phyloP scores from a whole-genome alignment of 2,888 invertebrate species.

The Apamea sordens region DNA sequence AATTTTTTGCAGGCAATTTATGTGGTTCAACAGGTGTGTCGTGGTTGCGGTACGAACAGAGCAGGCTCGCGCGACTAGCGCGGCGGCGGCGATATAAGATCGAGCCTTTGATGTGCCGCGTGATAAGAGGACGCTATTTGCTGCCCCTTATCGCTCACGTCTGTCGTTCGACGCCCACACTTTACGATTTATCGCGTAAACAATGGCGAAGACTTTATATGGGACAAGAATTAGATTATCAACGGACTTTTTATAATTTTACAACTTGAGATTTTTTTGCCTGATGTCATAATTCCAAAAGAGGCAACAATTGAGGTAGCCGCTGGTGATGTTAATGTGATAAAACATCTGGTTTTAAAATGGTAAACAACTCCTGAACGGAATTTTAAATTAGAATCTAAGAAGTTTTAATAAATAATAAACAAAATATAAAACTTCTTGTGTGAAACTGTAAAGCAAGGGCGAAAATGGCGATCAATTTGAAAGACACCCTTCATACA shows the following conservation, averaged over 20 bases:
- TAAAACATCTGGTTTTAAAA: conserved; percentile 45
- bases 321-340: conserved; percentile 47
- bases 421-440: conserved; percentile 12
- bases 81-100: conserved; percentile 67
- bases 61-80: conserved; percentile 52
- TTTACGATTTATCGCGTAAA: conserved; percentile 68
- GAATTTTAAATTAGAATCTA: conserved; percentile 33
- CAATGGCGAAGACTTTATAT: conserved; percentile 66
- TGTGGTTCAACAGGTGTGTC: conserved; percentile 56
- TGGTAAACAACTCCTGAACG: conserved; percentile 31
- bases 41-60: conserved; percentile 29
- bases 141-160: conserved; percentile 74
- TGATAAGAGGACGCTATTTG: conserved; percentile 76
- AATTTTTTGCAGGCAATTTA: conserved; percentile 40
- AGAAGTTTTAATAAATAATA: conserved; percentile 4
- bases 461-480: conserved; percentile 18
- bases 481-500: conserved; percentile 49
- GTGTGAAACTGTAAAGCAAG: conserved; percentile 58
- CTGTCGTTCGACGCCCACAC: conserved; percentile 72
- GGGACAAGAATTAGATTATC: conserved; percentile 67
- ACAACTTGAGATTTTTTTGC: conserved; percentile 45
- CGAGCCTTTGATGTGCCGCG: conserved; percentile 76
- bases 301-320: conserved; percentile 52
- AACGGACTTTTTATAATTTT: conserved; percentile 52
- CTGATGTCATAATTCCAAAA: conserved; percentile 52